Conservation (phyloP, 2,797 vertebrate genomes). For the Garrulus glandarius region DNA sequence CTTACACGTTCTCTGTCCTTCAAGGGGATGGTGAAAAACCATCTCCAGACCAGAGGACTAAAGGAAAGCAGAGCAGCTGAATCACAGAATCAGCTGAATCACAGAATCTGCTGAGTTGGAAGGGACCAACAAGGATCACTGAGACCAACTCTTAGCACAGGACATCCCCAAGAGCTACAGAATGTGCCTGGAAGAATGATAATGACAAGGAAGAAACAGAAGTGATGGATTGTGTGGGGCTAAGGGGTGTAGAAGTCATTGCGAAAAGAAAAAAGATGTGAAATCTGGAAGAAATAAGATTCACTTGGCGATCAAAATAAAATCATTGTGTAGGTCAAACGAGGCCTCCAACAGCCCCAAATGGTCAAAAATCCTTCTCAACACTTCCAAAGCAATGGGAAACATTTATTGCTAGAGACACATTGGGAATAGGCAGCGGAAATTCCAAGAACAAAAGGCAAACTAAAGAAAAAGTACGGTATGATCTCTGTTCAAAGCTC, state of each 20-base stretch:
- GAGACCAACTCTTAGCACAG: not conserved
- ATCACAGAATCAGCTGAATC: not conserved
- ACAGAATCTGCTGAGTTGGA: not conserved
- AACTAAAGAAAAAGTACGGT: not conserved
- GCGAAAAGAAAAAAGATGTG: not conserved
- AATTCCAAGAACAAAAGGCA: slow-evolving; percentile 30
- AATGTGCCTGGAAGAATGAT: not conserved
- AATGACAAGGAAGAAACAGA: not conserved
- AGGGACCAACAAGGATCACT: not conserved
- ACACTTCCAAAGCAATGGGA: not conserved
- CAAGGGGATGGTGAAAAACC: not conserved
- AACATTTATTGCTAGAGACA: slow-evolving; percentile 26
- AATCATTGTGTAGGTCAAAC: not conserved
- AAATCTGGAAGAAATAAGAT: not conserved
- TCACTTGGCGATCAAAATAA: not conserved
- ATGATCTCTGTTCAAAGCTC: slow-evolving; percentile 32
- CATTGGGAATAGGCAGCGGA: not conserved
- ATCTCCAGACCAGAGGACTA: not conserved
- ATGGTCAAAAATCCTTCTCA: not conserved
- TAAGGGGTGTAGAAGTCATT: not conserved
- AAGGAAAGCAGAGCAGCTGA: not conserved
- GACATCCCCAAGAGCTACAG: not conserved
- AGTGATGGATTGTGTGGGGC: not conserved
- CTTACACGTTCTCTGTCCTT: accelerated
- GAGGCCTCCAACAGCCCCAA: not conserved